Conservation (phyloP, 2,797 vertebrate species). For the Anolis apletophallus region DNA sequence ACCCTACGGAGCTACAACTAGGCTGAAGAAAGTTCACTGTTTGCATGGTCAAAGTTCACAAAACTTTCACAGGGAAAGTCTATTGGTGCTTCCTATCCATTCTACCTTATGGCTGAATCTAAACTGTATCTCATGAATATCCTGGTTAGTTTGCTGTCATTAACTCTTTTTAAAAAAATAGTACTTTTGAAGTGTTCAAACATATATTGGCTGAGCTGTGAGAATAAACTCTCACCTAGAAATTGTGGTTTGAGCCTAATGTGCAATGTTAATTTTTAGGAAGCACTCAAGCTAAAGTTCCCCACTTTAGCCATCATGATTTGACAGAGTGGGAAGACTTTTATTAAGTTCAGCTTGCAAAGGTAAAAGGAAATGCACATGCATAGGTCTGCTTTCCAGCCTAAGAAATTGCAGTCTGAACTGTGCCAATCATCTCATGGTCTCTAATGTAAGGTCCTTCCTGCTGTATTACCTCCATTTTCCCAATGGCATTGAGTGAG, state of each 20-base stretch:
- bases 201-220: neutral
- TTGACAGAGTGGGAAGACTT: neutral
- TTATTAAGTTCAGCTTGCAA: neutral
- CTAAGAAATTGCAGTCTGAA: neutral
- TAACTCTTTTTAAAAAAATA: neutral
- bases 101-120: neutral
- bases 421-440: neutral
- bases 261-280: neutral
- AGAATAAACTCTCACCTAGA: neutral
- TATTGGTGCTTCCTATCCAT: neutral
- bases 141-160: neutral
- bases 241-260: neutral
- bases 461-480: neutral
- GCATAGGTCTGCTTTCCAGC: neutral
- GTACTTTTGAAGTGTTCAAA: neutral
- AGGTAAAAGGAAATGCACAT: neutral
- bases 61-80: neutral
- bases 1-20: neutral
- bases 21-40: neutral
- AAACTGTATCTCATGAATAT: neutral
- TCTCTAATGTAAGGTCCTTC: neutral
- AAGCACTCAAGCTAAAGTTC: neutral
- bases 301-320: neutral
- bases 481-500: neutral
- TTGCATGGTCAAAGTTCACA: neutral